Conservation (phyloP, 2,888 invertebrate species). For the Phengaris alcon region DNA sequence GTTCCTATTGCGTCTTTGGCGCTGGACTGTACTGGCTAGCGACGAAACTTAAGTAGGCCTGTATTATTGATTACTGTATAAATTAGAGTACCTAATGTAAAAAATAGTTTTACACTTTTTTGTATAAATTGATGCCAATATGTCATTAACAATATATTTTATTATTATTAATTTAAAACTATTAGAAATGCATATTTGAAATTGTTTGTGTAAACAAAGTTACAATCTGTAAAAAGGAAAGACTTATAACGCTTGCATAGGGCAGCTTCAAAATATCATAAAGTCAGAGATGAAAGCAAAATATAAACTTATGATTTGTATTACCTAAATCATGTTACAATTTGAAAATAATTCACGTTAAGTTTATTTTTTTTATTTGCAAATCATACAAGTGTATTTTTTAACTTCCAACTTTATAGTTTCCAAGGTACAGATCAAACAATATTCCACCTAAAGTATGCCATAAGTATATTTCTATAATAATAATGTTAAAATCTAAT, state of each 20-base stretch:
- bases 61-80: slow-evolving; percentile 57
- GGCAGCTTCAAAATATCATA: neutral
- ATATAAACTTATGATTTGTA: neutral
- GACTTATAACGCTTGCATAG: neutral
- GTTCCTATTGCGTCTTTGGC: slow-evolving; percentile 35
- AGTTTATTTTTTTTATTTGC: neutral
- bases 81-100: slow-evolving; percentile 37
- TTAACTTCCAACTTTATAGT: neutral
- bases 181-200: slow-evolving; percentile 1
- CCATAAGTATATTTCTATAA: neutral
- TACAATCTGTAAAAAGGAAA: neutral
- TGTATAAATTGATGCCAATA: slow-evolving; percentile 24
- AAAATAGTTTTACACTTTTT: slow-evolving; percentile 46
- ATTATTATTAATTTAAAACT: neutral
- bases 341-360: neutral
- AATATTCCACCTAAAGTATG: neutral
- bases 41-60: slow-evolving; percentile 46
- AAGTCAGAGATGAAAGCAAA: neutral
- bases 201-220: neutral
- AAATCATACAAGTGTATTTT: neutral
- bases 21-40: slow-evolving; percentile 28
- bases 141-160: neutral
- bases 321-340: neutral
- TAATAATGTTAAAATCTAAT: neutral
- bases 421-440: neutral